phyloP scores from a whole-genome alignment of 2,113 vertebrate genomes.

The Edolisoma coerulescens region DNA sequence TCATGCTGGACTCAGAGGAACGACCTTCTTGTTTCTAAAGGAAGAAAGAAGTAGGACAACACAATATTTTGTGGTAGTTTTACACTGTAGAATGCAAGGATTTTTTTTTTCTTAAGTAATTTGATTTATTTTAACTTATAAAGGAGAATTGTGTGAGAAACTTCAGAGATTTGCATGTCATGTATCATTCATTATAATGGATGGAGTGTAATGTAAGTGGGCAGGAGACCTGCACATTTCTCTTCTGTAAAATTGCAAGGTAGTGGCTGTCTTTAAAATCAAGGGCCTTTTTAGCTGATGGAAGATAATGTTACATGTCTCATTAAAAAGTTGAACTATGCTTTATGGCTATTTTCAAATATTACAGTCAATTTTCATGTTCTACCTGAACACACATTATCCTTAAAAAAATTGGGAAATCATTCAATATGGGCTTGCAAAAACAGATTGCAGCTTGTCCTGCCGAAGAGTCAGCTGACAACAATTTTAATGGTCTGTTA shows the following conservation, averaged over 20 bases:
- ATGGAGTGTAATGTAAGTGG: not conserved
- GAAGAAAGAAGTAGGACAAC: not conserved
- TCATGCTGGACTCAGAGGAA: not conserved
- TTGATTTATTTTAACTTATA: not conserved
- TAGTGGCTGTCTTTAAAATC: not conserved
- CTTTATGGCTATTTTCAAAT: not conserved
- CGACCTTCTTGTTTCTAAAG: not conserved
- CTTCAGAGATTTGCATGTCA: not conserved
- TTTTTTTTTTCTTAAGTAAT: not conserved
- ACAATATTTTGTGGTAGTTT: not conserved
- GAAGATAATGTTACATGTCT: not conserved
- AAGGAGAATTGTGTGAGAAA: not conserved
- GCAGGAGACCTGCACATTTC: not conserved
- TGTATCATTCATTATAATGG: not conserved
- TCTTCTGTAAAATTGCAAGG: not conserved
- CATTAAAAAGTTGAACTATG: not conserved
- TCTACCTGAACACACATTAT: not conserved
- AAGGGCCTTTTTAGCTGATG: not conserved
- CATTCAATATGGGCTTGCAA: not conserved
- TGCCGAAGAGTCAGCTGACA: not conserved
- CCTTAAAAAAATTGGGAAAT: not conserved
- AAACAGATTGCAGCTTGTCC: not conserved
- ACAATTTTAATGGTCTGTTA: not conserved
- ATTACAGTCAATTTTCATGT: not conserved
- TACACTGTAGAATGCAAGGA: not conserved